phyloP scores from a whole-genome alignment of 2,797 vertebrate species.

The Pyrocephalus nanus region DNA sequence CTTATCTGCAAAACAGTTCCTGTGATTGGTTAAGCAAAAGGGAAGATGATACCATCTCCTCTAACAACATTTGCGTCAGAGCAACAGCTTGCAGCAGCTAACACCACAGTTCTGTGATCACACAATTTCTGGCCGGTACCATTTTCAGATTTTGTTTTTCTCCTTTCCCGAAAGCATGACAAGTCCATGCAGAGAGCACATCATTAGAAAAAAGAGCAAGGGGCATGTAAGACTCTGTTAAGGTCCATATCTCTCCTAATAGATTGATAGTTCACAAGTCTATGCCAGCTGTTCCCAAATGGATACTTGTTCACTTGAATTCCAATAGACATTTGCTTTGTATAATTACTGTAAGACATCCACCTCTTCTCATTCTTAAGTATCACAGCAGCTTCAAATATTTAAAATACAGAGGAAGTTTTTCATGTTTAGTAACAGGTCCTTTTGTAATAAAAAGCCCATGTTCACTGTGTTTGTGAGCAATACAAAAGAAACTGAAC shows the following conservation, averaged over 20 bases:
- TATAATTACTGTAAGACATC: neutral
- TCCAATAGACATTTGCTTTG: neutral
- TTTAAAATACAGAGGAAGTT: neutral
- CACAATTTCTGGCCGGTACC: neutral
- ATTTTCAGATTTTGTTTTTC: neutral
- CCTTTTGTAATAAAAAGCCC: neutral
- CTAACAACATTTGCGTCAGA: neutral
- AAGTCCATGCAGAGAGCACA: neutral
- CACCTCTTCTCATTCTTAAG: neutral
- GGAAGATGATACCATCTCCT: neutral
- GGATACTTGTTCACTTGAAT: neutral
- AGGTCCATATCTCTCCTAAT: neutral
- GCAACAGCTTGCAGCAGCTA: conserved; percentile 14
- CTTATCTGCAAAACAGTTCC: neutral
- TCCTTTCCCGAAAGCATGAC: neutral
- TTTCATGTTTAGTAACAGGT: neutral
- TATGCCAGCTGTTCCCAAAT: neutral
- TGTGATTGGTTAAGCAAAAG: neutral
- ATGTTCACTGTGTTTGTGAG: neutral
- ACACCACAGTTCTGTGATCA: neutral
- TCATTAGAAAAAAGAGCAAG: neutral
- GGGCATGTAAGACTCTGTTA: neutral
- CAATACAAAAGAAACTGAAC: neutral
- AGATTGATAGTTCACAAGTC: neutral
- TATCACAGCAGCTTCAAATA: neutral